Base-by-base conservation (phyloP, 2,888 invertebrate genomes). In the Sarcophaga subvicina region DNA sequence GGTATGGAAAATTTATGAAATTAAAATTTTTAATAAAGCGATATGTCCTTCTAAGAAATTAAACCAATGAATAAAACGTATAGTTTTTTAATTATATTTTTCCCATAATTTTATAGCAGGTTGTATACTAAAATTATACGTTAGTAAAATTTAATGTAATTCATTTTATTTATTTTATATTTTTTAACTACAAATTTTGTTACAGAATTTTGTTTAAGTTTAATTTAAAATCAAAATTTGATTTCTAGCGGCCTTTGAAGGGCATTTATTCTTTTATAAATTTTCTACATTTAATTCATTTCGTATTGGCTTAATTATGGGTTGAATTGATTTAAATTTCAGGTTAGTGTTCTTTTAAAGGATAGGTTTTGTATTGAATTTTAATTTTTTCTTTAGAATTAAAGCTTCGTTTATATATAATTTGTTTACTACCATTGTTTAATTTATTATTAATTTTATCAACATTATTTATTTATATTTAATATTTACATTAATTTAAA, bases 191-290 rank as follows among this genome's bases (percentile, higher is more conserved):
- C 75, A 84, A 80, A 80, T 79, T 83, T 85, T 80, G 59, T 79
- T 87, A 60, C 25, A 75, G 79, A 86, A 73, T 87, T 87, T 82
- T 66, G 63, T 72, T 78, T 47, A 63, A 64, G 20, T 73, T 81
- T 73, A 62, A 63, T 72, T 83, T 83, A 77, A 83, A 83, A 85
- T 88, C 83, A 85, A 85, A 86, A 80, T 76, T 83, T 86, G 86
- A 84, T 86, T 91, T 91, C 90, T 91, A 91, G 91, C 91, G 90
- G 91, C 91, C 91, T 90, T 89, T 90, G 91, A 91, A 91, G 91
- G 91, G 90, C 91, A 37, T 37, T 37, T 37, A 37, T 37, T 10
- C 10, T 10, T 89, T 91, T 89, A 73, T 80, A 63, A 80, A 79
- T 62, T 66, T 62, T 80, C 80, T 83, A 88, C 83, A 80, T 80